Evolutionary conservation across 2,888 invertebrate genomes (phyloP).

Genomic region (Acronicta alni): DNA sequence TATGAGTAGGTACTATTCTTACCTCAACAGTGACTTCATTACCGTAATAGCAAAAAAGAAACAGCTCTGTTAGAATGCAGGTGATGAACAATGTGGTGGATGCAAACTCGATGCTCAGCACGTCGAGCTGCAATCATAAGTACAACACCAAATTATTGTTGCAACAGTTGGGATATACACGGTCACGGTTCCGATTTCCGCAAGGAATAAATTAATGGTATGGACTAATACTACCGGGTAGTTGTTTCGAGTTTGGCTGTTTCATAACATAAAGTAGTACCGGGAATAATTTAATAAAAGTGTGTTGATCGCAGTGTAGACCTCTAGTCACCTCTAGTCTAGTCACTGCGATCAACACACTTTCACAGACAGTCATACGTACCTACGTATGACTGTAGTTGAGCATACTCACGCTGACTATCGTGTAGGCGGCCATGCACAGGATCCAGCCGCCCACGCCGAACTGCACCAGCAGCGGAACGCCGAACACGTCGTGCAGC

Average conservation of each 20-base stretch:
- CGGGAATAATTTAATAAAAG: too few species aligned
- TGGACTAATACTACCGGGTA: too few species aligned
- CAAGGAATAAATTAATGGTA: too few species aligned
- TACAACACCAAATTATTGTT: neutral
- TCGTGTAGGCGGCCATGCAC: constrained; percentile 76
- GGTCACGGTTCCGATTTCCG: too few species aligned
- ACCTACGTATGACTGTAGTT: too few species aligned
- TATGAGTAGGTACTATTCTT: neutral
- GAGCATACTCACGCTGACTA: constrained; percentile 70
- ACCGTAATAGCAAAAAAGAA: constrained; percentile 87
- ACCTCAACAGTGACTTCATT: constrained; percentile 87
- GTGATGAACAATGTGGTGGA: constrained; percentile 82
- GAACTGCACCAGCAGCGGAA: constrained; percentile 72
- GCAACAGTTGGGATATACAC: too few species aligned
- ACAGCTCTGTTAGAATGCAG: constrained; percentile 85
- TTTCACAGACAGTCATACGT: too few species aligned
- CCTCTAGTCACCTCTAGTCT: too few species aligned
- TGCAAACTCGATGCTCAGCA: constrained; percentile 76
- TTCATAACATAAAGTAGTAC: too few species aligned
- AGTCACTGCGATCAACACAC: too few species aligned
- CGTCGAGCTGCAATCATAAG: constrained; percentile 62
- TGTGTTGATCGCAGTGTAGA: too few species aligned
- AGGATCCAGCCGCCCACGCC: constrained; percentile 77
- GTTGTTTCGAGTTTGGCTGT: too few species aligned
- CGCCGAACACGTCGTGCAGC: constrained; percentile 70